Evolutionary conservation across 2,113 vertebrate species (phyloP), one percentile per base, ranked within the genome.

Genomic region (Malurus alboscapulatus): DNA sequence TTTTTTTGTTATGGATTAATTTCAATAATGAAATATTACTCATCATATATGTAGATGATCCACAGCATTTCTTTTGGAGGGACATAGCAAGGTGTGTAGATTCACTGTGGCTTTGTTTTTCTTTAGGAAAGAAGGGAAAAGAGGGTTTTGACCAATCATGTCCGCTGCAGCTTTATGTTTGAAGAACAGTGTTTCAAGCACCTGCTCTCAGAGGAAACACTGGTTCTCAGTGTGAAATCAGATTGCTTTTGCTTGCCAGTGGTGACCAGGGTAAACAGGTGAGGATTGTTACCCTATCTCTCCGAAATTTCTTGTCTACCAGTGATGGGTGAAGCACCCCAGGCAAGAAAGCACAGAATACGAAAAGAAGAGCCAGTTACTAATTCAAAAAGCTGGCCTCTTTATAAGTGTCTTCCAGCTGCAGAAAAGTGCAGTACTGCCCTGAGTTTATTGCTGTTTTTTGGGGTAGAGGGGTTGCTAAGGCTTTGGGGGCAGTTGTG

Each of bases 31-130:
- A 81, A 93, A 87, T 91, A 57, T n/a, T 51, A 25, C 51, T 95
- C 53, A 88, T 97, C 85, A 83, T 83, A 57, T 83, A 95, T 88
- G 96, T 84, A 96, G 95, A 96, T 95, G 65, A 95, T 59, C 42
- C 85, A 82, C 72, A 44, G 4, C 11, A 50, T 90, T 96, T 96
- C 69, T 88, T 58, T 44, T 74, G 22, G 63, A 58, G 45, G 69
- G 36, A 26, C 45, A 42, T 13, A 81, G 73, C 18, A 45, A 88
- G 79, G 87, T 78, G 25, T 14, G 0, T 24, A 57, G 94, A 77
- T 93, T 83, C 54, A 68, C 18, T 67, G 65, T 21, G 45, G 48
- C 30, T 80, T 94, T 90, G 36, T 66, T 89, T 84, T 88, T 63
- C 50, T 76, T 85, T 66, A 94, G 81, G 38, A 88, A 84, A 51